These are phyloP conservation scores for Brachynemurus nebulosus DNA, from an alignment of 2,888 invertebrate species.

Conservation along the genomic window DNA sequence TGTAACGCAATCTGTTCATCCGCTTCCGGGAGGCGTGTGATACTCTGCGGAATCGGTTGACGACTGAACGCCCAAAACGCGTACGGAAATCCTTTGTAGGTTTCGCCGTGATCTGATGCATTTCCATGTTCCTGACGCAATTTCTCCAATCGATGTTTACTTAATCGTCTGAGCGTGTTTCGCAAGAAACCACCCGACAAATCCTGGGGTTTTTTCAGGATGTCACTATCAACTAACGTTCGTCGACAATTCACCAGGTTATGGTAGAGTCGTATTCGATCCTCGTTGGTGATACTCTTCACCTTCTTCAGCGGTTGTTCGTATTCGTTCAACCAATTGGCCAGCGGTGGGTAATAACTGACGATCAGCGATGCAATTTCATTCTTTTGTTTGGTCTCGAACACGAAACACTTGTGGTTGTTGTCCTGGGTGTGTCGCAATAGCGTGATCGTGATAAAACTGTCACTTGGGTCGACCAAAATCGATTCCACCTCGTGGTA, in stretches of 20 bases:
- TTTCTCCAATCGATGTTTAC: constrained; percentile 73
- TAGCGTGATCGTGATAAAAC: constrained; percentile 79
- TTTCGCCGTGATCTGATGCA: constrained; percentile 56
- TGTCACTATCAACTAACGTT: constrained; percentile 67
- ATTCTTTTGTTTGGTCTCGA: constrained; percentile 78
- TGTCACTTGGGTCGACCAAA: constrained; percentile 81
- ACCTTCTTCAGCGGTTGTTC: constrained; percentile 46
- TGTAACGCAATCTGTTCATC: constrained; percentile 77
- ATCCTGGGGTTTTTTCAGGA: constrained; percentile 71
- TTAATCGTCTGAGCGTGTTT: constrained; percentile 73
- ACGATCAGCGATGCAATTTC: constrained; percentile 88
- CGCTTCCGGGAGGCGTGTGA: constrained; percentile 70
- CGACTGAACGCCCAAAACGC: constrained; percentile 87
- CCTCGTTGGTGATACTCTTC: constrained; percentile 68
- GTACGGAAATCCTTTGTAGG: constrained; percentile 74
- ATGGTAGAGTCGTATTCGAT: constrained; percentile 74
- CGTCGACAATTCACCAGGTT: constrained; percentile 74
- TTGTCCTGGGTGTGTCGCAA: constrained; percentile 53
- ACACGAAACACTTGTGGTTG: constrained; percentile 76
- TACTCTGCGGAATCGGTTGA: constrained; percentile 62
- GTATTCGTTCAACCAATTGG: constrained; percentile 67
- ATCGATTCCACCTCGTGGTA: constrained; percentile 86
- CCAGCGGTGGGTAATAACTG: constrained; percentile 76
- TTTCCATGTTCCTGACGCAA: constrained; percentile 50
- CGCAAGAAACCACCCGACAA: constrained; percentile 73